Conservation (phyloP, 2,888 invertebrate species). For the Andrena haemorrhoa region DNA sequence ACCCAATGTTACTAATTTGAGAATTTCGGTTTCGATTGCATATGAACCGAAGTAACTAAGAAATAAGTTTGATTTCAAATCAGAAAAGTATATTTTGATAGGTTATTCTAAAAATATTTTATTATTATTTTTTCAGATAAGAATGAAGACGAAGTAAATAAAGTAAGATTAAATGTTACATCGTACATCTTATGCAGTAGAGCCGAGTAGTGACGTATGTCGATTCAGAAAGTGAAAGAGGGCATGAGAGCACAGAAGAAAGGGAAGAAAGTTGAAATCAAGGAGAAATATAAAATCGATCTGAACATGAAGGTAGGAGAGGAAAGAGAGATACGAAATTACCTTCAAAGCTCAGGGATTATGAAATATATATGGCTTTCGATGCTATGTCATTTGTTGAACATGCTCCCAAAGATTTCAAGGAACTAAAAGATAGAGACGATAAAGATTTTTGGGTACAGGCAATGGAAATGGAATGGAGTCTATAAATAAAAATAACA, state of each 20-base stretch:
- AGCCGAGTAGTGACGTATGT: neutral
- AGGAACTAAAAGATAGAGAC: constrained; percentile 17
- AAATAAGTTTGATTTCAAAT: constrained; percentile 8
- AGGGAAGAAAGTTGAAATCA: no score
- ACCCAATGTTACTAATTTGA: constrained; percentile 11
- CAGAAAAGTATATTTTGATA: constrained; percentile 9
- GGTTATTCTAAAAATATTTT: constrained; percentile 11
- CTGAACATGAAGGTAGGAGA: constrained; percentile 1
- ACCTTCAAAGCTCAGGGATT: constrained; percentile 28
- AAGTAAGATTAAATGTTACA: neutral
- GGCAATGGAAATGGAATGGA: constrained; percentile 40
- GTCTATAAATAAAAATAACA: constrained; percentile 62
- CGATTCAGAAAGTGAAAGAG: neutral
- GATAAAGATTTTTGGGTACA: constrained; percentile 10
- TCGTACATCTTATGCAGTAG: neutral
- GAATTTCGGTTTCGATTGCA: constrained; percentile 10
- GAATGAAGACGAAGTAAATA: constrained; percentile 21
- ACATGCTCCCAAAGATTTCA: constrained; percentile 13
- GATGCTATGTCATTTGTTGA: constrained; percentile 22
- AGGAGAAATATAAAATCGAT: neutral
- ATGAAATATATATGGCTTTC: constrained; percentile 36
- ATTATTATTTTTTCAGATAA: no score
- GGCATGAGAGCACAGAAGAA: no score
- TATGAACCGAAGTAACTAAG: constrained; percentile 11
- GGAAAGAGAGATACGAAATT: neutral